Evolutionary conservation across 2,888 invertebrate species (phyloP).

Genomic region (Hoplodrina ambigua): DNA sequence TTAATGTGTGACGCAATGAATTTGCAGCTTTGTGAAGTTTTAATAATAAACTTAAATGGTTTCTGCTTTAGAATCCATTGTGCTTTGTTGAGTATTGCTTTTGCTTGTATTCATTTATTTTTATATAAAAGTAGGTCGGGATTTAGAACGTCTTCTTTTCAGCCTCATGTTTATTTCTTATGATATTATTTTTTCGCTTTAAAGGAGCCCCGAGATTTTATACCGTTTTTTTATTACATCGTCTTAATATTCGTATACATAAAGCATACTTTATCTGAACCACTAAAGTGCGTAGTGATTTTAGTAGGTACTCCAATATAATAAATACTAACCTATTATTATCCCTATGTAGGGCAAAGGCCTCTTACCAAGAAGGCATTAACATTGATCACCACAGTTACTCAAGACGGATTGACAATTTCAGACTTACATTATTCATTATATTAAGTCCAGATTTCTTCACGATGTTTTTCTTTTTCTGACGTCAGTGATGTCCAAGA

Average conservation of each 20-base stretch:
- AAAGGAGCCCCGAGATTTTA: not conserved
- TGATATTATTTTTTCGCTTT: not conserved
- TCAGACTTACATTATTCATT: no score
- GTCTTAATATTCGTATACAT: not conserved
- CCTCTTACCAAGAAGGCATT: no score
- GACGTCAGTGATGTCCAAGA: no score
- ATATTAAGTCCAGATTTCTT: no score
- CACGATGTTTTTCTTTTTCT: no score
- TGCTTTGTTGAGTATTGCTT: slow-evolving; percentile 14
- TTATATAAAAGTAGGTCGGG: slow-evolving; percentile 10
- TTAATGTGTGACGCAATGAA: slow-evolving; percentile 13
- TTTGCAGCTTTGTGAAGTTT: slow-evolving; percentile 28
- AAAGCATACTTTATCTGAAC: not conserved
- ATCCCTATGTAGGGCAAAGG: no score
- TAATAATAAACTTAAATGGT: slow-evolving; percentile 46
- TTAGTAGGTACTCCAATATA: no score
- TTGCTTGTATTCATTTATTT: slow-evolving; percentile 11
- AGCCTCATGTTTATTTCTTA: not conserved
- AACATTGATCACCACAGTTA: no score
- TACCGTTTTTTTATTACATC: not conserved
- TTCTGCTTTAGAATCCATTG: slow-evolving; percentile 26
- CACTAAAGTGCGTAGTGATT: no score
- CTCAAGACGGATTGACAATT: no score
- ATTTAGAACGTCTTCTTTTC: slow-evolving; percentile 1
- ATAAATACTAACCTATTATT: no score